Conservation (phyloP, 2,888 invertebrate species). For the Heliconius ismenius region DNA sequence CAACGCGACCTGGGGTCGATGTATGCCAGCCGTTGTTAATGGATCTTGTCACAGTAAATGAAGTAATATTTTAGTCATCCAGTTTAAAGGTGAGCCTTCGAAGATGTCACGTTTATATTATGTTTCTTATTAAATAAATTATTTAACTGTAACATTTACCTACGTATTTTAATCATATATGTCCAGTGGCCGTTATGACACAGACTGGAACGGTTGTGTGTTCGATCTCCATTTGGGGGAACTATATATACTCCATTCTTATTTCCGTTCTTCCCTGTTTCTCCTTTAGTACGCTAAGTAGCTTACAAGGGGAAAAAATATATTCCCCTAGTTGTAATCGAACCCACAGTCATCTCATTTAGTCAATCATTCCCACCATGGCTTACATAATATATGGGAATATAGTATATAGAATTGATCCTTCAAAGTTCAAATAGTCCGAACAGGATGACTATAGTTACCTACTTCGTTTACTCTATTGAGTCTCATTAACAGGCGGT, state of each 20-base stretch:
- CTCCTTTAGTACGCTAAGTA: too few species aligned
- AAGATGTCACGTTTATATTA: conserved; percentile 18
- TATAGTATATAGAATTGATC: neutral
- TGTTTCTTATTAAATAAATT: neutral
- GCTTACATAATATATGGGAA: too few species aligned
- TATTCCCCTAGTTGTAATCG: too few species aligned
- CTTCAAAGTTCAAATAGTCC: conserved; percentile 10
- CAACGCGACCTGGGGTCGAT: neutral
- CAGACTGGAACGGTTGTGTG: neutral
- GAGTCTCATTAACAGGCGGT: conserved; percentile 47
- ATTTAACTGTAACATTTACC: neutral
- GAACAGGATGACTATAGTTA: conserved; percentile 45
- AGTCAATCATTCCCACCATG: too few species aligned
- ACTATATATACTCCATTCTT: too few species aligned
- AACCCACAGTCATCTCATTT: too few species aligned
- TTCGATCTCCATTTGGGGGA: neutral
- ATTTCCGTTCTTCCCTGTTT: too few species aligned
- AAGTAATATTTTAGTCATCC: conserved; percentile 23
- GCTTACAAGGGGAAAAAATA: too few species aligned
- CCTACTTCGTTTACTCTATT: conserved; percentile 46
- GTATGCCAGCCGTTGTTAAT: neutral
- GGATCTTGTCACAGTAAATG: conserved; percentile 14
- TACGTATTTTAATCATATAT: too few species aligned
- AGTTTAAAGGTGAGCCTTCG: conserved; percentile 1
- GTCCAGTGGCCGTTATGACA: neutral